Evolutionary conservation across 2,797 vertebrate genomes (phyloP), one percentile per base, ranked within the genome.

Genomic region (Anguilla anguilla): DNA sequence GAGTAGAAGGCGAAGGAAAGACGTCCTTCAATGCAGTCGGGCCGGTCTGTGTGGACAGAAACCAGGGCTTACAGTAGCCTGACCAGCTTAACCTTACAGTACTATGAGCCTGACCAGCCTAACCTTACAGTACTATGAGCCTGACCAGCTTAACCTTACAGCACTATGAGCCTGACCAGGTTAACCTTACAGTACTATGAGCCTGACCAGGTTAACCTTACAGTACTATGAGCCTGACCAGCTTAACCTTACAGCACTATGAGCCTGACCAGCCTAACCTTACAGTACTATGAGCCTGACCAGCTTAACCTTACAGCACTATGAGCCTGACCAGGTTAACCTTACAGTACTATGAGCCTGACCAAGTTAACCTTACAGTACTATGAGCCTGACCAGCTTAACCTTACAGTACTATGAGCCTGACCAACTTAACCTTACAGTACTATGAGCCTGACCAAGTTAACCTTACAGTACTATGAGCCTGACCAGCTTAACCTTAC

Each of bases 1-100:
- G 98, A 99, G 91, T 98, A 98, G 95, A 99, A 99, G 83, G 96
- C 96, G 86, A 99, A 99, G 0, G 95, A 95, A 25, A 99, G 95
- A 22, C 97, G 94, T 88, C 98, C 98, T 0, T 93, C 96, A 79
- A 96, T 94, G 0, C 98, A 99, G 92, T 99, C 98, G 0, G 98
- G 98, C 3, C 98, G 97, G 77, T 98, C 98, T 99, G 93, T 39
- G 39, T 39, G 9, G 86, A 83, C 82, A 22, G 69, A 90, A 51
- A 82, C 57, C 74, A 53, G 22, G 19, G 25, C 15, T 51, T 49
- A n/a, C n/a, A 49, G 85, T 22, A 51, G 49, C 49, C 49, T 39
- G 35, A 39, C 35, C 35, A 39, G n/a, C n/a, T n/a, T n/a, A n/a
- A n/a, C n/a, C n/a, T n/a, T n/a, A n/a, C n/a, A 51, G 55, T 15